These are phyloP conservation scores for Stenchaetothrips biformis DNA, from an alignment of 2,888 invertebrate species.

Conservation along the genomic window DNA sequence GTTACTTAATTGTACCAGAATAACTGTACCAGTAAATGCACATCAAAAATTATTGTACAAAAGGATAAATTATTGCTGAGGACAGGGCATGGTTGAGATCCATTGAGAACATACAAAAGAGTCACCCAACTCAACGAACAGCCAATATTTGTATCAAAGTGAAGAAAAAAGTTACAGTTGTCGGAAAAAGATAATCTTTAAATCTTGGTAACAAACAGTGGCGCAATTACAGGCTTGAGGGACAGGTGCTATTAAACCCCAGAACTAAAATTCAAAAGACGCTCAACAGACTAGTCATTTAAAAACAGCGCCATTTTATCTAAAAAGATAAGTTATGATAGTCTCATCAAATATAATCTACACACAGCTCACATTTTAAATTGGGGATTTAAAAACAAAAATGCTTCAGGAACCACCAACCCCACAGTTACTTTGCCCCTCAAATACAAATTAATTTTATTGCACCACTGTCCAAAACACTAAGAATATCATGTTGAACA, in stretches of 20 bases:
- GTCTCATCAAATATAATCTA: not conserved
- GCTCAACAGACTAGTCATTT: not conserved
- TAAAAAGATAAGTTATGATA: not conserved
- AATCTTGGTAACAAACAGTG: not conserved
- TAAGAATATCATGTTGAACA: not conserved
- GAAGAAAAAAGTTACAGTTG: not conserved
- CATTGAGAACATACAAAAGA: not conserved
- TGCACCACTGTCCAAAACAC: not conserved
- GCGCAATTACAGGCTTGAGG: not conserved
- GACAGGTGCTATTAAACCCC: not conserved
- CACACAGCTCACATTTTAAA: not conserved
- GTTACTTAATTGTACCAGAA: not conserved
- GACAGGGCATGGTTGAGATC: not conserved
- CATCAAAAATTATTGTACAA: not conserved
- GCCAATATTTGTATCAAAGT: not conserved
- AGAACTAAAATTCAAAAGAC: not conserved
- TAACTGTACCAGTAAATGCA: conserved; percentile 5
- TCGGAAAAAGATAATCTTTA: not conserved
- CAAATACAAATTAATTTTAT: not conserved
- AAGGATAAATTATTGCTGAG: not conserved
- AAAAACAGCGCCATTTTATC: not conserved
- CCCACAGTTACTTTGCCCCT: not conserved
- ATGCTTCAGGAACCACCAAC: not conserved
- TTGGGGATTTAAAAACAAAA: not conserved
- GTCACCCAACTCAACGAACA: not conserved